Base-by-base conservation (phyloP, 2,113 vertebrate genomes). In the Crotalus tigris region DNA sequence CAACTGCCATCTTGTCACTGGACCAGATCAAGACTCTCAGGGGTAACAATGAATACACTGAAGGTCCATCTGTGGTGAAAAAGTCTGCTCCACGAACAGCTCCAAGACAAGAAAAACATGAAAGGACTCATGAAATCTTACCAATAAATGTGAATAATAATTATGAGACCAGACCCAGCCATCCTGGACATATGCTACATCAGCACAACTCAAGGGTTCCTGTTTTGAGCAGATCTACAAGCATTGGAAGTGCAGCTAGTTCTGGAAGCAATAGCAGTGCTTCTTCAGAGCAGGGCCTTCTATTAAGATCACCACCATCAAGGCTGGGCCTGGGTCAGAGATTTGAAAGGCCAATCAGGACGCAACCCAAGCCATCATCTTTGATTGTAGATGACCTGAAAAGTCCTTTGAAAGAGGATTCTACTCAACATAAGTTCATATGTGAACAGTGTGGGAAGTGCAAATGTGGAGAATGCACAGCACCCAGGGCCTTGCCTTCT, bases 21-120 rank as follows among this genome's bases (percentile, higher is more conserved):
- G 99, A 99, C 97, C 99, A 99, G 97, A 99, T 99, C 98, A 99
- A 99, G 98, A 98, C 98, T 81, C 98, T 99, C 97, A 98, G 99
- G 97, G 98, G 98, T 97, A 99, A 98, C 97, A 99, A 99, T 15
- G 99, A 99, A 90, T 99, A 99, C 97, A 99, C 99, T 0, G 99
- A 99, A 96, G 99, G 99, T 58, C 99, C 99, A 2, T 99, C 98
- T 0, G 98, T 97, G 96, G 98, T 97, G 94, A 98, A 98, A 93
- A 98, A 98, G 46, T 95, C 98, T 0, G 98, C 95, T 11, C 98
- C 98, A 0, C 98, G 98, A 93, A 96, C 97, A 54, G 97, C 97
- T 1, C 98, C 98, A 3, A 97, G 99, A 93, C 98, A 98, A n/a
- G 98, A 99, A 93, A 99, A 99, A 96, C 98, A 98, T 11, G 99